Conservation (phyloP, 2,888 invertebrate species). For the Oithona nana region DNA sequence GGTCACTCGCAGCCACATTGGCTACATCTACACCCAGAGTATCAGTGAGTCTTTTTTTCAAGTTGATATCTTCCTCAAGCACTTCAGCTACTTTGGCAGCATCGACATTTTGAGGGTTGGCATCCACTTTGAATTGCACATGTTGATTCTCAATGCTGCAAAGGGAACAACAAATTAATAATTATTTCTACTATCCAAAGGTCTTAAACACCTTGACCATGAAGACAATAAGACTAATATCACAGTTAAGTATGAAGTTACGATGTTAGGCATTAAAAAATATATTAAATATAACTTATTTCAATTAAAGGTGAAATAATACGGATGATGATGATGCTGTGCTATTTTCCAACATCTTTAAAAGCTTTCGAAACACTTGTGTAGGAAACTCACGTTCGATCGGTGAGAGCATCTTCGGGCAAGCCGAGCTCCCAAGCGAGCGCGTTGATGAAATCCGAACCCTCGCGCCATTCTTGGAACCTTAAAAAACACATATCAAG, state of each 20-base stretch:
- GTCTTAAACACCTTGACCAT: no score
- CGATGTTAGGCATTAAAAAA: no score
- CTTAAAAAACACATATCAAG: constrained; percentile 26
- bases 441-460: constrained; percentile 46
- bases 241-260: no score
- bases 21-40: constrained; percentile 47
- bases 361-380: not conserved
- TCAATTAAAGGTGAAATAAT: no score
- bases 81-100: constrained; percentile 44
- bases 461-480: constrained; percentile 48
- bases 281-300: no score
- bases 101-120: constrained; percentile 42
- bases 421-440: constrained; percentile 49
- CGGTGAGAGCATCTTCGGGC: constrained; percentile 40
- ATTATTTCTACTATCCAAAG: no score
- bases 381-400: constrained; percentile 23
- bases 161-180: constrained; percentile 21
- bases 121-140: constrained; percentile 52
- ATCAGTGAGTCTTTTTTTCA: constrained; percentile 36
- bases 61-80: constrained; percentile 26
- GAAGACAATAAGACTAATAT: no score
- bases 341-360: no score
- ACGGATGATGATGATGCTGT: no score
- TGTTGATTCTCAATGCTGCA: constrained; percentile 51
- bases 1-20: constrained; percentile 56